A percentile compares a stretch with the other conserved stretches of the same genome.
These are phyloP conservation scores for Ypsolopha sequella DNA, from an alignment of 2,888 invertebrate genomes.

Conservation along the genomic window DNA sequence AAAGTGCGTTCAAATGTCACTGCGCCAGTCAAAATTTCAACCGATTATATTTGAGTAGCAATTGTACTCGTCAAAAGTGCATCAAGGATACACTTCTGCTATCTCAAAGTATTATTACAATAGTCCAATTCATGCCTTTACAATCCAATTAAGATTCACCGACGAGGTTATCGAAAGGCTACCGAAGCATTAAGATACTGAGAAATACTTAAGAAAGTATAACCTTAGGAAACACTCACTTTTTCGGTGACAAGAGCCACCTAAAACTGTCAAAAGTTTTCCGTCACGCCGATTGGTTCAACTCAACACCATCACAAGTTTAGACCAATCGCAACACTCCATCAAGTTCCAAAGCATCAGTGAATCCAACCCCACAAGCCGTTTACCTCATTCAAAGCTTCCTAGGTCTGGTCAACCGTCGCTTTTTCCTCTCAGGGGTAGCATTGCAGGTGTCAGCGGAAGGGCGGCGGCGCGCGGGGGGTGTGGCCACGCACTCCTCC, in stretches of 20 bases:
- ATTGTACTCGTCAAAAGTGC: neutral
- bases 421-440: constrained; percentile 61
- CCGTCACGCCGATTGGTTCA: neutral
- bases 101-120: neutral
- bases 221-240: too few species aligned
- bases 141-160: neutral
- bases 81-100: neutral
- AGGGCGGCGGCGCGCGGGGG: constrained; percentile 47
- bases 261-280: too few species aligned
- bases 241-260: too few species aligned
- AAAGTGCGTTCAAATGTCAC: neutral
- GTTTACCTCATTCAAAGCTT: constrained; percentile 32
- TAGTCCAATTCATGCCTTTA: neutral
- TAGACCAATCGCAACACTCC: neutral
- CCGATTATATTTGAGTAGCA: too few species aligned
- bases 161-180: too few species aligned
- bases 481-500: constrained; percentile 18
- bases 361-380: neutral
- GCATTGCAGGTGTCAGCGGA: constrained; percentile 34
- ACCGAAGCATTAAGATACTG: too few species aligned
- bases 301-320: neutral
- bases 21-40: neutral
- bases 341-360: neutral
- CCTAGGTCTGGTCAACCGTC: constrained; percentile 57
- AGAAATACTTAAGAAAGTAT: too few species aligned